Base-by-base conservation (phyloP, 2,888 invertebrate species). In the Boloria selene region DNA sequence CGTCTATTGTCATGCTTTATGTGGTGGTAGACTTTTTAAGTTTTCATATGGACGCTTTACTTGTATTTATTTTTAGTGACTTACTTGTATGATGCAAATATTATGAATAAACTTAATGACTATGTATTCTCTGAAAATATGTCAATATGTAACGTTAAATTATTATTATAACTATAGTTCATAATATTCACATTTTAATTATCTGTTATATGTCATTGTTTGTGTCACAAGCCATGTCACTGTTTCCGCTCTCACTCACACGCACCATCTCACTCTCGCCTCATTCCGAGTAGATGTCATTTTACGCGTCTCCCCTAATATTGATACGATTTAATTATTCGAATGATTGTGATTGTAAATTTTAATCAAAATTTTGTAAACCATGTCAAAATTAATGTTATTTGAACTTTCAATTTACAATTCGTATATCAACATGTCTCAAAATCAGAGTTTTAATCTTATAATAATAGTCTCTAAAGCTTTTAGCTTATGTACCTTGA, bases 201-300 rank as follows among this genome's bases (percentile, higher is more conserved):
- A 61, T 67, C 51, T 66, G 63, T 70, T 52, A 63, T 59, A 67
- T 70, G 60, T 68, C 67, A 68, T 73, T 74, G 44, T 56, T 38
- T 84, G 71, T 75, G 83, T 83, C 87, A 85, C 87, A 82, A 86
- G 86, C 84, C 85, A 86, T 85, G 88, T 86, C 90, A 90, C 87
- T 82, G 86, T 90, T 90, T 90, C 88, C 88, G 87, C 88, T 90
- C 88, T 86, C 90, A 87, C 87, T 88, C 86, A 85, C 89, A 83
- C 88, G 88, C 91, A 89, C 89, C 86, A 86, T 88, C 84, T 89
- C 90, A 89, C 88, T 87, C 84, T 87, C 86, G 87, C 87, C 86
- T 88, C 90, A 90, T 90, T 80, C 80, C 74, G 82, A 80, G 79
- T 87, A 84, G 81, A 80, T 78, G 77, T 81, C 79, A 79, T 80